Percentiles rank a stretch among this genome's conserved stretches.
Conservation (phyloP, 2,113 vertebrate species). For the Passer montanus region DNA sequence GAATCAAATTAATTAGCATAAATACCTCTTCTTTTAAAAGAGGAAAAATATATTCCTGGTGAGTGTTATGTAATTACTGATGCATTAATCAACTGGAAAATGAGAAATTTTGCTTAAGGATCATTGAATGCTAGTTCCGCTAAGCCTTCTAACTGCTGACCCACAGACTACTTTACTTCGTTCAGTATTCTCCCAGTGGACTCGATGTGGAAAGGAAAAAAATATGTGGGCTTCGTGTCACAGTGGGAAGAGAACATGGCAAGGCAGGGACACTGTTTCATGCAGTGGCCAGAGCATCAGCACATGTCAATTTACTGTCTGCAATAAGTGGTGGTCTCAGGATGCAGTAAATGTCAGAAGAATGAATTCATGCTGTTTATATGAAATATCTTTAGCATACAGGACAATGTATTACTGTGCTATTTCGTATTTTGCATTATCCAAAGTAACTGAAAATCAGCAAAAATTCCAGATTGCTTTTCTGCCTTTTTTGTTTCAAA, state of each 20-base stretch:
- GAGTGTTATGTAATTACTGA: neutral
- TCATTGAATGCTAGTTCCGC: neutral
- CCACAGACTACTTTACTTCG: neutral
- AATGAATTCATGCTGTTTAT: neutral
- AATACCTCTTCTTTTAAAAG: neutral
- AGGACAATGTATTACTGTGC: neutral
- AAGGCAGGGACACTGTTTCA: neutral
- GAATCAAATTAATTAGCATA: neutral
- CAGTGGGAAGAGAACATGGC: neutral
- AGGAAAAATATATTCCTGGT: neutral
- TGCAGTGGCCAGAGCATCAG: neutral
- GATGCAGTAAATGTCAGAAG: neutral
- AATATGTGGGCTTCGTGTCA: neutral
- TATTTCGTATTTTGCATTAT: neutral
- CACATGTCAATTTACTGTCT: neutral
- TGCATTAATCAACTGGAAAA: conserved; percentile 14
- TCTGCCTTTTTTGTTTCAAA: conserved; percentile 12
- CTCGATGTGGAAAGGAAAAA: neutral
- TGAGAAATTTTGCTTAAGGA: neutral
- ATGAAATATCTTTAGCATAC: neutral
- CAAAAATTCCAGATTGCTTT: neutral
- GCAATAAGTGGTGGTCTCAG: neutral
- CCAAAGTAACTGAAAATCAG: neutral
- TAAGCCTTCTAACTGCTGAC: neutral
- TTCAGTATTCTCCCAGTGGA: neutral